phyloP scores from a whole-genome alignment of 1,140 invertebrate genomes.

The Steinernema khuongi region DNA sequence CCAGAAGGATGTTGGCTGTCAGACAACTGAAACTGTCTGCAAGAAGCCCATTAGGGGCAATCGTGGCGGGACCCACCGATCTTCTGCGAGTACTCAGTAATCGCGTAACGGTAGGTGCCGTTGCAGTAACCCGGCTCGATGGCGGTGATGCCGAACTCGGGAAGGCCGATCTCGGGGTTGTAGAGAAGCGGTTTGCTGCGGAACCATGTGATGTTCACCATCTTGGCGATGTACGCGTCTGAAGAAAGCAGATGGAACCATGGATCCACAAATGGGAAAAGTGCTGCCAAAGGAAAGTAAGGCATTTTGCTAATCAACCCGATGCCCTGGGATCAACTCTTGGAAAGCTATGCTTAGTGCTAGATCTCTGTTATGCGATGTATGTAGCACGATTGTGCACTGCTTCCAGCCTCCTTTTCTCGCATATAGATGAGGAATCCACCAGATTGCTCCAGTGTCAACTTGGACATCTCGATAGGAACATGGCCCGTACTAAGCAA shows the following conservation, averaged over 20 bases:
- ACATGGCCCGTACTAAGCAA: no score
- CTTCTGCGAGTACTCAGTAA: constrained; percentile 49
- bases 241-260: constrained; percentile 17
- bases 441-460: no score
- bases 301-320: no score
- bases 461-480: no score
- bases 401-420: no score
- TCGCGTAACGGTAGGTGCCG: constrained; percentile 55
- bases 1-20: constrained; percentile 72
- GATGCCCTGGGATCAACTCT: no score
- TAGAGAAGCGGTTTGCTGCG: constrained; percentile 41
- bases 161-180: constrained; percentile 53
- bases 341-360: no score
- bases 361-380: no score
- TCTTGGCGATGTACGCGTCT: constrained; percentile 54
- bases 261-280: constrained; percentile 20
- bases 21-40: constrained; percentile 67
- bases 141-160: constrained; percentile 48
- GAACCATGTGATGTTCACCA: constrained; percentile 57
- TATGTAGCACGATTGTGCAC: no score
- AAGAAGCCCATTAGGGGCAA: constrained; percentile 28
- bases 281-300: no score
- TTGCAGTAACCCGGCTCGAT: constrained; percentile 50
- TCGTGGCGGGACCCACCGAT: constrained; percentile 21
- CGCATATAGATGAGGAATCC: no score